Evolutionary conservation across 30 jellyfish, hydroid and myxozoan species (phyloP).

Genomic region (Chironex yamaguchii): DNA sequence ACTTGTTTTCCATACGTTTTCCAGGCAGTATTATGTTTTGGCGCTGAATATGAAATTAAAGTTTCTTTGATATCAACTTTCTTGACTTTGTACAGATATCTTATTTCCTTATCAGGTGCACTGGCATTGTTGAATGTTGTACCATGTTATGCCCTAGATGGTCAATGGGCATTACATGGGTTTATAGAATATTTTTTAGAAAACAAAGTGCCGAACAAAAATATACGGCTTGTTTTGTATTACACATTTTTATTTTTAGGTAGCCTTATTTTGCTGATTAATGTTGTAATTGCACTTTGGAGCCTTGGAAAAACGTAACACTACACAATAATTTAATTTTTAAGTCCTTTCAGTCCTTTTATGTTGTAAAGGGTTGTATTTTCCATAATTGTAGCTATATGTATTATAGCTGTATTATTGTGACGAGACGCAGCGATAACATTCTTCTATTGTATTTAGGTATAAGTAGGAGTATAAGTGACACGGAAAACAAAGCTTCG

Average conservation of each 20-base stretch:
- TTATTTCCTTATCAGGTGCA: constrained; percentile 89
- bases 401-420: too few relatives aligned
- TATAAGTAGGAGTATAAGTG: too few relatives aligned
- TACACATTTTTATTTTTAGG: constrained; percentile 70
- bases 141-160: constrained; percentile 91
- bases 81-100: constrained; percentile 62
- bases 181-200: constrained; percentile 75
- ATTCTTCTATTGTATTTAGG: too few relatives aligned
- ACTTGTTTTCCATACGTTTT: background rate
- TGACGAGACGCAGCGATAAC: too few relatives aligned
- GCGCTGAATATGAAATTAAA: background rate
- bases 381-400: too few relatives aligned
- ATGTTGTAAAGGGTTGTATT: too few relatives aligned
- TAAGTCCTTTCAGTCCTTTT: too few relatives aligned
- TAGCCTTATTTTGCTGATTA: constrained; percentile 33
- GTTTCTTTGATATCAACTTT: background rate
- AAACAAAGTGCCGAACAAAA: constrained; percentile 1
- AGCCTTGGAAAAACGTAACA: constrained; percentile 35
- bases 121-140: constrained; percentile 85
- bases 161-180: constrained; percentile 81
- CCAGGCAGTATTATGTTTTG: background rate
- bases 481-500: too few relatives aligned
- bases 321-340: too few relatives aligned
- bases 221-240: constrained; percentile 39
- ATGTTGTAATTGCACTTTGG: constrained; percentile 76